Evolutionary conservation across 2,113 vertebrate species (phyloP), one percentile per base, ranked within the genome.

Genomic region (Gadus chalcogrammus): DNA sequence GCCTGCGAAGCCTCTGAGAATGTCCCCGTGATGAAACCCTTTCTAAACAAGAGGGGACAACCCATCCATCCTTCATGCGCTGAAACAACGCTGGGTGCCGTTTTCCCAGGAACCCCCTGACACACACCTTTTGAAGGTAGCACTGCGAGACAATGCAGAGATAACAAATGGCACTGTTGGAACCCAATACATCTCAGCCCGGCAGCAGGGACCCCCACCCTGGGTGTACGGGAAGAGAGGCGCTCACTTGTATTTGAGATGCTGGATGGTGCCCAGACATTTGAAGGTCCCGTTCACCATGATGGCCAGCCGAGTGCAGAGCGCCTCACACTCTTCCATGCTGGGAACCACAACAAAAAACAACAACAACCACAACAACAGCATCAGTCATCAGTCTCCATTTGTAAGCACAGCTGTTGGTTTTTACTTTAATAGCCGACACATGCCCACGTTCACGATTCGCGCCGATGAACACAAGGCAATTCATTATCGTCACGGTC

Each of bases 311-410:
- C 96, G 94, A 4, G 96, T 98, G 68, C 97, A 99, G 68, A 98
- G 92, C 0, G 95, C 96, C 82, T 99, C 97, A 80, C 96, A 98
- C 86, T 98, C 97, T 90, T 99, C 97, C 97, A 99, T 98, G 64
- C 96, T 99, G 84, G 66, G 61, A 60, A 12, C 5, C 42, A 48
- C 42, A 48, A 48, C 42, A 24, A 3, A 20, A 71, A 79, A 81
- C 52, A 68, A 77, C 17, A 76, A 12, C 64, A 20, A 65, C 17
- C 52, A n/a, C 67, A 24, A 74, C 20, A 68, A 61, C 11, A 12
- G 8, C 20, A 27, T 4, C 20, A 62, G 62, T 7, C 59, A 70
- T 69, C 52, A 64, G 79, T 71, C 69, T 62, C 72, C 38, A 79
- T 71, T 77, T 76, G 48, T 12, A 18, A 59, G 24, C 22, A 18